These are phyloP conservation scores for Trinectes maculatus DNA, from an alignment of 2,113 vertebrate genomes.

Conservation along the genomic window DNA sequence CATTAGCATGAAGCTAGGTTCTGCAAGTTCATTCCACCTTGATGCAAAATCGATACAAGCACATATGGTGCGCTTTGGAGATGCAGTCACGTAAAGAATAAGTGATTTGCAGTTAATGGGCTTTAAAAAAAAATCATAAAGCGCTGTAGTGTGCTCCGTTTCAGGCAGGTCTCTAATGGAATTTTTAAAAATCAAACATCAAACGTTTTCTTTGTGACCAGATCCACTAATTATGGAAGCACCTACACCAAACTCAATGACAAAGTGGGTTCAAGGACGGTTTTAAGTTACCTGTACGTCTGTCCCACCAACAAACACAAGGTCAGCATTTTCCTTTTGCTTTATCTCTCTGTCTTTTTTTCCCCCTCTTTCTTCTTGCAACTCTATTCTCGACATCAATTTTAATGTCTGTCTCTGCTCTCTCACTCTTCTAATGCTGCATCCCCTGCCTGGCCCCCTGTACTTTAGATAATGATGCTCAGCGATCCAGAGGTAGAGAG, in stretches of 20 bases:
- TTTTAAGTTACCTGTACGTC: constrained; percentile 95
- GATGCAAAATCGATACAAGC: constrained; percentile 49
- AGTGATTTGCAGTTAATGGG: constrained; percentile 62
- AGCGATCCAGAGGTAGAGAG: constrained; percentile 95
- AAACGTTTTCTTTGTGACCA: constrained; percentile 61
- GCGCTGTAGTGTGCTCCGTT: constrained; percentile 10
- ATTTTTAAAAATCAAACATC: constrained; percentile 29
- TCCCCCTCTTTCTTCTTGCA: constrained; percentile 19
- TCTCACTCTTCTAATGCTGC: constrained; percentile 33
- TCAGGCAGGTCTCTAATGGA: constrained; percentile 30
- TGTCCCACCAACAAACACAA: constrained; percentile 97
- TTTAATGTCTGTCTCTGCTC: constrained; percentile 33
- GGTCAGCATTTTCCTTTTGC: constrained; percentile 77
- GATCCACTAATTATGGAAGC: constrained; percentile 93
- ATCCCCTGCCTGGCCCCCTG: constrained; percentile 47
- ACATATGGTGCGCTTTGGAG: constrained; percentile 22
- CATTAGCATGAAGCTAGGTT: constrained; percentile 24
- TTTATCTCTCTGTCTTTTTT: constrained; percentile 35
- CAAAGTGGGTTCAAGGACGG: constrained; percentile 93
- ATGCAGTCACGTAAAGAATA: constrained; percentile 37
- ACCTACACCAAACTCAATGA: constrained; percentile 95
- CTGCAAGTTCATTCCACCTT: constrained; percentile 24
- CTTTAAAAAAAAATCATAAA: constrained; percentile 54
- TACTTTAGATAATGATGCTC: constrained; percentile 93
- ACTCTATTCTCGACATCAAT: constrained; percentile 10